These are phyloP conservation scores for Girardia tigrina DNA, from an alignment of 2,888 invertebrate species.

Conservation along the genomic window DNA sequence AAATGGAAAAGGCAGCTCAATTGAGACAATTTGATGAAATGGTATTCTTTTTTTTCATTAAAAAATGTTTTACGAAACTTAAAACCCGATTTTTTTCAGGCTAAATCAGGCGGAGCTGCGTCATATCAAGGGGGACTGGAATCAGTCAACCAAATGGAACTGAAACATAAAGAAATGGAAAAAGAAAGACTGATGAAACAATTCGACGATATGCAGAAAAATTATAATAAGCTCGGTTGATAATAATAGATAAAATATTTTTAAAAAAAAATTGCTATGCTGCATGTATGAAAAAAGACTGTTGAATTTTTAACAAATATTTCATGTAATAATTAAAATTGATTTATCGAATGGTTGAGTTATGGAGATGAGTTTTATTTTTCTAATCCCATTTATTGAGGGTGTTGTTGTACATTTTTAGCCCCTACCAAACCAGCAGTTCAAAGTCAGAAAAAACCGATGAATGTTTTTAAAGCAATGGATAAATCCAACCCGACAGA, in stretches of 20 bases:
- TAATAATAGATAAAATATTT: neutral
- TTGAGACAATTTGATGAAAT: conserved; percentile 41
- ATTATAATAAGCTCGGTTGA: neutral
- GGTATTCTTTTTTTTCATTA: conserved; percentile 37
- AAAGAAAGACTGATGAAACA: neutral
- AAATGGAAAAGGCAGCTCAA: conserved; percentile 39
- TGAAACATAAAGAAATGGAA: neutral
- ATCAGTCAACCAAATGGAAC: neutral
- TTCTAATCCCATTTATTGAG: neutral
- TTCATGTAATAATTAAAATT: neutral
- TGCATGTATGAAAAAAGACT: neutral
- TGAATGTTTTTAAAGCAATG: neutral
- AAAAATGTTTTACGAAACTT: neutral
- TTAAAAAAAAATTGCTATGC: neutral
- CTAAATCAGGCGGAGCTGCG: neutral
- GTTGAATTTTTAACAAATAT: neutral
- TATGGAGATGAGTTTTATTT: neutral
- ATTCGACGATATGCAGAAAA: neutral
- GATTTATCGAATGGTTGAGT: neutral
- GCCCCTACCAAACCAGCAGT: neutral
- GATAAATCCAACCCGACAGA: neutral
- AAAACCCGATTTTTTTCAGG: neutral
- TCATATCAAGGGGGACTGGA: neutral
- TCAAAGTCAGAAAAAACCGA: neutral
- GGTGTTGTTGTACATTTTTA: neutral